Evolutionary conservation across 2,113 vertebrate species (phyloP).

Genomic region (Amazona vittata): DNA sequence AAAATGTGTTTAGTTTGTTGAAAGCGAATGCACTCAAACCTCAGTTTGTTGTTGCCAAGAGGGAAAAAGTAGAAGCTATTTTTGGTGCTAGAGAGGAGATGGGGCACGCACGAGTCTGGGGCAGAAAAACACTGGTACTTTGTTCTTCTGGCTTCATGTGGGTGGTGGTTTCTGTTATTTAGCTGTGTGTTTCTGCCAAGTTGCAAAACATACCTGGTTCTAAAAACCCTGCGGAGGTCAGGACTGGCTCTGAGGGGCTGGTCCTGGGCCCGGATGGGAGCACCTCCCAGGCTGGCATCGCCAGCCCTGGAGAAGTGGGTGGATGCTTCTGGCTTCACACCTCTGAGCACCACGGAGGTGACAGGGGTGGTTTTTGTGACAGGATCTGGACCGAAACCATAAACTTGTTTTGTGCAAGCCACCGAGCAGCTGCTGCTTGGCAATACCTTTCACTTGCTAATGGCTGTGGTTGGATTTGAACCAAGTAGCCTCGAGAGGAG

Average conservation of each 20-base stretch:
- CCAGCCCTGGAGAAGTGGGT: not conserved
- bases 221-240: conserved; percentile 1
- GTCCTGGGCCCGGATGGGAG: not conserved
- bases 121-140: conserved; percentile 58
- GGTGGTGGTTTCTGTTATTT: conserved; percentile 66
- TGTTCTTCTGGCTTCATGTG: conserved; percentile 63
- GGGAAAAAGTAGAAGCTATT: conserved; percentile 62
- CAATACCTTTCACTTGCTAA: conserved; percentile 44
- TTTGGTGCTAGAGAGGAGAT: conserved; percentile 57
- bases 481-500: conserved; percentile 31
- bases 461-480: conserved; percentile 32
- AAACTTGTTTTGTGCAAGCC: conserved; percentile 11
- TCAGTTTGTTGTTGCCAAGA: conserved; percentile 46
- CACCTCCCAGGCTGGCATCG: not conserved
- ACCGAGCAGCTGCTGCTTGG: conserved; percentile 47
- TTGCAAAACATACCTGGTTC: conserved; percentile 61
- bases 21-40: conserved; percentile 40
- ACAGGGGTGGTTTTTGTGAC: not conserved
- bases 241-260: not conserved
- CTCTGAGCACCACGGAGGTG: not conserved
- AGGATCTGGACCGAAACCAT: conserved; percentile 33
- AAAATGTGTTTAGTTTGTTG: conserved; percentile 33
- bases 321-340: conserved; percentile 21
- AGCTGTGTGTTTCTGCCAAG: conserved; percentile 34
- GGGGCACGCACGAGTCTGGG: conserved; percentile 53